Percentiles rank a stretch among this genome's conserved stretches.
These are phyloP conservation scores for Eupithecia inturbata DNA, from an alignment of 2,888 invertebrate genomes.

Conservation along the genomic window DNA sequence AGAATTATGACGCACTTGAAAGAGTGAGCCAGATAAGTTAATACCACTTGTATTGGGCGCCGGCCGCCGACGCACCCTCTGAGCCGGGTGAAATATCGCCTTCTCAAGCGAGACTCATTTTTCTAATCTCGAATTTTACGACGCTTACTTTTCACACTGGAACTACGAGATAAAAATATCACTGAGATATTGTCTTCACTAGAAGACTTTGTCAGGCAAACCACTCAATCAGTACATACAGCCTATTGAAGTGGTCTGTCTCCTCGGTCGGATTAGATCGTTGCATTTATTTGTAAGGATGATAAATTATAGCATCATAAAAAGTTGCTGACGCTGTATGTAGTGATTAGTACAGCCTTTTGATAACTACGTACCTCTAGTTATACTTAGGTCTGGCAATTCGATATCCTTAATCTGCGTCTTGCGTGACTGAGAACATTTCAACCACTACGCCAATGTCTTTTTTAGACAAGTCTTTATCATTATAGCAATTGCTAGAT, in stretches of 20 bases:
- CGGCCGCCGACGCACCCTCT: not conserved
- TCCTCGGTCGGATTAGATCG: not conserved
- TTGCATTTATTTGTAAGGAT: not conserved
- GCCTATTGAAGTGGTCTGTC: not conserved
- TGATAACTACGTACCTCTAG: too few relatives aligned
- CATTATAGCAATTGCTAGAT: too few relatives aligned
- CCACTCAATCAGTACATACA: not conserved
- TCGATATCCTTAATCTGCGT: not conserved
- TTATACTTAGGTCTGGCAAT: not conserved
- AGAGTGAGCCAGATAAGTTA: not conserved
- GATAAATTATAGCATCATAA: not conserved
- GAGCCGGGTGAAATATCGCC: not conserved
- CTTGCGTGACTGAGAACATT: not conserved
- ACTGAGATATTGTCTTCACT: not conserved
- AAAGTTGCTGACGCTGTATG: not conserved
- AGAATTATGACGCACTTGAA: not conserved
- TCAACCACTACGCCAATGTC: not conserved
- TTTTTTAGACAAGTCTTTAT: not conserved
- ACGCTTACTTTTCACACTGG: constrained; percentile 7
- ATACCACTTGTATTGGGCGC: not conserved
- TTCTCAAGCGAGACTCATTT: not conserved
- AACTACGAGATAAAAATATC: constrained; percentile 7
- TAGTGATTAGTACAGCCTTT: too few relatives aligned
- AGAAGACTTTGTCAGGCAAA: not conserved
- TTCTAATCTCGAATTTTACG: constrained; percentile 10